A percentile compares a stretch with the other conserved stretches of the same genome.
Conservation (phyloP, 2,797 vertebrate genomes). For the Enteromius thamalakanensis region DNA sequence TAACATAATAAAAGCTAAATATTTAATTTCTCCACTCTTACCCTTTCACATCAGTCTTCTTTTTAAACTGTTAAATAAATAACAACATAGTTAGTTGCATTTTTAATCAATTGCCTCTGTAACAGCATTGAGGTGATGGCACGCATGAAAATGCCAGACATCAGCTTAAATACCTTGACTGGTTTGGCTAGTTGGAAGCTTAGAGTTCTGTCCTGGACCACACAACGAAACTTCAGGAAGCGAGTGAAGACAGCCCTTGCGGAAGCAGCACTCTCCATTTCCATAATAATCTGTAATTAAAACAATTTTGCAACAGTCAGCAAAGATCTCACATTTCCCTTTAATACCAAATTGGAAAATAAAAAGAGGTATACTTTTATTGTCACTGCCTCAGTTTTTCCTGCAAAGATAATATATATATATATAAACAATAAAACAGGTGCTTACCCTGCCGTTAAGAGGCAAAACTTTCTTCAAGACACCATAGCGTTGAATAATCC, state of each 20-base stretch:
- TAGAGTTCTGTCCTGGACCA: slow-evolving; percentile 60
- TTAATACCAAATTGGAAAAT: neutral
- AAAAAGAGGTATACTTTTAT: neutral
- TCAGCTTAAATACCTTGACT: slow-evolving; percentile 45
- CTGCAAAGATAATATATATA: neutral
- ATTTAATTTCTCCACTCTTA: slow-evolving; percentile 36
- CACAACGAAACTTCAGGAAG: slow-evolving; percentile 60
- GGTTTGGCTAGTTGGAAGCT: slow-evolving; percentile 54
- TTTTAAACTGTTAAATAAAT: slow-evolving; percentile 60
- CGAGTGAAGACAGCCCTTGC: slow-evolving; percentile 51
- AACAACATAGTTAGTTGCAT: neutral
- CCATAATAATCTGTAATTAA: slow-evolving; percentile 69
- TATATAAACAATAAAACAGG: neutral
- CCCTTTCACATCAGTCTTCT: slow-evolving; percentile 60
- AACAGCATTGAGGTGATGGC: neutral
- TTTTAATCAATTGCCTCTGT: neutral
- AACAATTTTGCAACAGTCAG: neutral
- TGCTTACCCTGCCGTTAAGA: slow-evolving; percentile 78
- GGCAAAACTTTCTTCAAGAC: slow-evolving; percentile 76
- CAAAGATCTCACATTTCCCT: neutral
- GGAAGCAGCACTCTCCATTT: slow-evolving; percentile 66
- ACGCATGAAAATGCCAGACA: neutral
- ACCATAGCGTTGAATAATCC: slow-evolving; percentile 78
- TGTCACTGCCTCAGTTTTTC: neutral
- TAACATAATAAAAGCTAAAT: neutral